Evolutionary conservation across 2,888 invertebrate species (phyloP), one percentile per base, ranked within the genome.

Genomic region (Lapara coniferarum): DNA sequence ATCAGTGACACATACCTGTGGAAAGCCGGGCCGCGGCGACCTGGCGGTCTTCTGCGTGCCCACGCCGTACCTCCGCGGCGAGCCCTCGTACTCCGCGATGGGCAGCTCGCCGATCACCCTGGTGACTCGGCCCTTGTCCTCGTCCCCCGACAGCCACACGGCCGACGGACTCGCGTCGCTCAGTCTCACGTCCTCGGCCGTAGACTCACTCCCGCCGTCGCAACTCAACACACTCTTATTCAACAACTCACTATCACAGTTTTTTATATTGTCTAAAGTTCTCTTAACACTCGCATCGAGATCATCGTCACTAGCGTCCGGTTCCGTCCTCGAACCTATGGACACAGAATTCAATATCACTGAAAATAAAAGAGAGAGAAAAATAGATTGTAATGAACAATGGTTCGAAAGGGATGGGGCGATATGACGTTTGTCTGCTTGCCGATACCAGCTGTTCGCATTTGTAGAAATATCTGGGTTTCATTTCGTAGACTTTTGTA

Each of bases 81-180:
- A 98, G 16, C 97, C 98, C 78, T 98, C 98, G 85, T 98, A 98
- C 84, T 98, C 97, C 25, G 98, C 98, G 78, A 98, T 98, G n/a
- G 98, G 98, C 80, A 97, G 93, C 88, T 96, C 96, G 66, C 97
- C 97, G 81, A 97, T 97, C 57, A 97, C 95, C 81, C 96, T 93
- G 71, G 96, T 94, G 55, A 96, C 95, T 75, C 91, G 81, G 75
- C 77, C 80, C 80, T 87, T 89, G 69, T 88, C 93, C 75, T 90
- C 94, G 55, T 89, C 93, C 12, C 88, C 89, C 16, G 87, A 89
- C 71, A 85, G 74, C 87, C 91, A 90, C 63, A 82, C 86, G 53
- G 89, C 88, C n/a, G 87, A 85, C 2, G 89, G 89, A 69, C 93
- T 90, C 16, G 82, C 90, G 58, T 87, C 90, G 75, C 89, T 87